Conservation (phyloP, 1,140 invertebrate species). For the Linepithema humile region DNA sequence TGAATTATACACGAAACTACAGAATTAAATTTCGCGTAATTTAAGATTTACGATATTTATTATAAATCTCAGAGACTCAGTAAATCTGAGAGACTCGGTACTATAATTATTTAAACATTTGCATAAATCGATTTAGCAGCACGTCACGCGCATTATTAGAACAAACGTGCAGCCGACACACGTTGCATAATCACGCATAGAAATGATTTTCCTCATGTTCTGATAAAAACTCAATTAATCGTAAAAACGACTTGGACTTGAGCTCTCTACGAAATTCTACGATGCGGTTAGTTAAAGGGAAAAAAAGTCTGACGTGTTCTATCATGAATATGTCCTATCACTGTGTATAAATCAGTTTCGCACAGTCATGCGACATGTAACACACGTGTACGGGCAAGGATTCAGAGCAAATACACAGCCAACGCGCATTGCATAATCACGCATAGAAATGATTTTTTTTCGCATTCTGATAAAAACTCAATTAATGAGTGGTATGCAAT, state of each 20-base stretch:
- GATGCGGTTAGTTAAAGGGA: background rate
- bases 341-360: background rate
- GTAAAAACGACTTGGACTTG: background rate
- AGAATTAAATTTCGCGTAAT: no score
- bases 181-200: constrained; percentile 19
- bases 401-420: no score
- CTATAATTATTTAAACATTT: no score
- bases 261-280: background rate
- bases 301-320: constrained; percentile 7
- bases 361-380: no score
- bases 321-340: background rate
- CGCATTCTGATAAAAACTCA: no score
- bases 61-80: no score
- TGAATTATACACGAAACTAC: no score
- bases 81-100: no score
- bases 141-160: background rate
- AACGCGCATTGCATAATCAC: no score
- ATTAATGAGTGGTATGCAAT: no score
- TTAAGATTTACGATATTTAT: no score
- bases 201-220: background rate
- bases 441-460: no score
- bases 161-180: background rate
- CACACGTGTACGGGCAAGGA: background rate
- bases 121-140: background rate
- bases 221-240: background rate